Evolutionary conservation across 2,888 invertebrate species (phyloP).

Genomic region (Nomada ruficornis): DNA sequence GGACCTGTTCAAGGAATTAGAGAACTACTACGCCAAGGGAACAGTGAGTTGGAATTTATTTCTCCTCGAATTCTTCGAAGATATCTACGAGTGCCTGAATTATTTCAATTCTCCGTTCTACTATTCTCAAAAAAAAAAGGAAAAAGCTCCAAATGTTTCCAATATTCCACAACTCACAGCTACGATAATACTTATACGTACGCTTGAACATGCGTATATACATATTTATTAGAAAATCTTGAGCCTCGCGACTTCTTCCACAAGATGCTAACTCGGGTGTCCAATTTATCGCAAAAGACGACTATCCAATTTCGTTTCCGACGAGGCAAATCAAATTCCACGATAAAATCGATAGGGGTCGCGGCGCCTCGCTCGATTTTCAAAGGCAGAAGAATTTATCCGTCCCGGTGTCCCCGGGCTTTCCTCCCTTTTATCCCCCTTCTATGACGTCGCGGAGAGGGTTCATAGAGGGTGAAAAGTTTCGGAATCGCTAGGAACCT

Average conservation of each 20-base stretch:
- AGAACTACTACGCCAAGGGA: constrained; percentile 94
- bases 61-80: background rate
- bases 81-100: too few relatives aligned
- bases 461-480: constrained; percentile 29
- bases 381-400: constrained; percentile 61
- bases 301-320: constrained; percentile 25
- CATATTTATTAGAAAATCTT: background rate
- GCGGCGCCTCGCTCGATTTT: constrained; percentile 59
- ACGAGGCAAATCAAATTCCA: constrained; percentile 66
- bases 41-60: constrained; percentile 74
- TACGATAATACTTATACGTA: too few relatives aligned
- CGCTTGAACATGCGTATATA: too few relatives aligned
- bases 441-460: constrained; percentile 6
- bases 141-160: too few relatives aligned
- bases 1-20: constrained; percentile 94
- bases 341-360: constrained; percentile 55
- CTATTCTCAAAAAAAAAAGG: too few relatives aligned
- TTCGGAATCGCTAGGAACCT: constrained; percentile 39
- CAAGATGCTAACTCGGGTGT: background rate
- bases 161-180: too few relatives aligned
- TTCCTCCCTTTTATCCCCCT: background rate
- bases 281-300: constrained; percentile 1
- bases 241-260: background rate
- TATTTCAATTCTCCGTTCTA: too few relatives aligned
- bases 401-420: background rate